Conservation (phyloP, 2,797 vertebrate species). For the Onychomys torridus region DNA sequence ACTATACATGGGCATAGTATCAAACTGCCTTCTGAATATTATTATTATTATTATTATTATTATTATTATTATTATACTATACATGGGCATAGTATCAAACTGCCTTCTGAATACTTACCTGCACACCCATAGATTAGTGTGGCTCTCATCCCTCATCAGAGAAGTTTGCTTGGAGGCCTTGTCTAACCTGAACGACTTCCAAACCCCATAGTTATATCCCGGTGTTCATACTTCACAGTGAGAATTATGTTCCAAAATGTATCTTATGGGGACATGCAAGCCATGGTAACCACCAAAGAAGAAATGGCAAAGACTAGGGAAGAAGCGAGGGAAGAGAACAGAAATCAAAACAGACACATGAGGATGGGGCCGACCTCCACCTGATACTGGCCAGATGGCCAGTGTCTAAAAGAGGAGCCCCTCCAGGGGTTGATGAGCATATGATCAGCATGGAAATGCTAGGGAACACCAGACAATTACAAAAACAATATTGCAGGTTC, state of each 20-base stretch:
- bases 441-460: background rate
- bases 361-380: background rate
- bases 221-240: background rate
- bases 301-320: background rate
- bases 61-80: background rate
- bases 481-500: background rate
- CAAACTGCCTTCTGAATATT: background rate
- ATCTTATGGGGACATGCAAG: background rate
- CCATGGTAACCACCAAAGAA: background rate
- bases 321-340: background rate
- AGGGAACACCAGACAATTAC: background rate
- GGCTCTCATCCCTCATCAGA: background rate
- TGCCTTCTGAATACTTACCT: background rate
- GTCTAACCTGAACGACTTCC: background rate
- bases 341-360: background rate
- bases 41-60: background rate
- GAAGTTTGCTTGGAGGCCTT: background rate
- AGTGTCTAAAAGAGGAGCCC: background rate
- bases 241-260: background rate
- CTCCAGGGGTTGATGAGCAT: background rate
- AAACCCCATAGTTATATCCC: background rate
- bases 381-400: background rate
- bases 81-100: background rate
- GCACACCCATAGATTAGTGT: background rate
- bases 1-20: background rate